Base-by-base conservation (phyloP, 2,888 invertebrate genomes). In the Notodonta ziczac region DNA sequence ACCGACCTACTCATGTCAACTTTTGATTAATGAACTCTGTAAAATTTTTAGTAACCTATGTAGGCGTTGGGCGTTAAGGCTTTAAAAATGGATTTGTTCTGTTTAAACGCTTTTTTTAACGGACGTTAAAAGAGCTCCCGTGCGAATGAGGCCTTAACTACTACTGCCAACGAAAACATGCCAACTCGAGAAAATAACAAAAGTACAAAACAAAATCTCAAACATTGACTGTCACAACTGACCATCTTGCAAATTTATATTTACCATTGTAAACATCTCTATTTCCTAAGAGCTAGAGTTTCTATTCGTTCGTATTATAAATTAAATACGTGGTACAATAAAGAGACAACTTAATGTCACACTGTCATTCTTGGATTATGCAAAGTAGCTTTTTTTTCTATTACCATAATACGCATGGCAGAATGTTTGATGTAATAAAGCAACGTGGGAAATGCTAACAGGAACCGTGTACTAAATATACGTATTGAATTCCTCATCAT, bases 301-400 rank as follows among this genome's bases (percentile, higher is more conserved):
- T 44, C 66, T 70, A 66, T 67, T 70, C 76, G 24, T 9, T 10
- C 32, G 52, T 13, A 4, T 52, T 52, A 52, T 32, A 10, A 60
- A 58, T 35, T 50, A 51, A 51, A 51, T 16, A 51, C 12, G 76
- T 81, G 65, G 79, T 70, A 73, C 73, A 69, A 76, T 77, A 80
- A 81, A 82, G 73, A 84, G 83, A 85, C 84, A 86, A 83, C 88
- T 89, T 89, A 88, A 88, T 87, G 88, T 86, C 87, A 85, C 67
- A 73, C 78, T 83, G 86, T 87, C 88, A 83, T 81, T 82, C 76
- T 78, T 80, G 77, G 89, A 90, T 91, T 91, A 92, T 91, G 90
- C 90, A 90, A 91, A 92, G 90, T 84, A 84, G 83, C 83, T 86
- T 87, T 87, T 85, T 86, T 87, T 88, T 85, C 82, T 86, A 90